phyloP scores from a whole-genome alignment of 2,797 vertebrate species.

The Spondyliosoma cantharus region DNA sequence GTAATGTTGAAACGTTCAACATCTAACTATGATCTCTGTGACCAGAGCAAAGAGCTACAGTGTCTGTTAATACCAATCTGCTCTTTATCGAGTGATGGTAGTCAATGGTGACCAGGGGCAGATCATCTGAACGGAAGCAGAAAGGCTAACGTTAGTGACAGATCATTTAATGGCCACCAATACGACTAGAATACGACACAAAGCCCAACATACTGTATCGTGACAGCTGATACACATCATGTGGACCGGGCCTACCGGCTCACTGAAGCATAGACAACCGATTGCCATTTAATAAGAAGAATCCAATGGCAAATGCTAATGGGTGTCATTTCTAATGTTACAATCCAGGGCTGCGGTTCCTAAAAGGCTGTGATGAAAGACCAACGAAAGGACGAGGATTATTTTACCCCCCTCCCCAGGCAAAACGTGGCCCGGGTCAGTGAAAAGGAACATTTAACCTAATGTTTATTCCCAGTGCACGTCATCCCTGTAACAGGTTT shows the following conservation, averaged over 20 bases:
- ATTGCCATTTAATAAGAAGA: background rate
- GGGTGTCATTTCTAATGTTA: background rate
- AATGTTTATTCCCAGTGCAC: background rate
- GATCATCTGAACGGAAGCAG: background rate
- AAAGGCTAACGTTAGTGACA: accelerated
- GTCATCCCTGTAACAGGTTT: background rate
- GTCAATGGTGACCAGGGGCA: background rate
- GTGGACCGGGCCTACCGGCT: background rate
- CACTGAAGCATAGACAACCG: background rate
- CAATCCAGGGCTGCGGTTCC: background rate
- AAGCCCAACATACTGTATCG: background rate
- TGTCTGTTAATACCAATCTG: background rate
- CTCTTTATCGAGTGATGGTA: too few relatives aligned
- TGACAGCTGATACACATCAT: background rate
- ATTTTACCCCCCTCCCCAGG: background rate
- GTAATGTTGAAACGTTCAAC: background rate
- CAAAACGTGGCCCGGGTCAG: background rate
- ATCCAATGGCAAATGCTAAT: too few relatives aligned
- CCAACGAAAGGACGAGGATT: background rate
- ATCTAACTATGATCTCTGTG: background rate
- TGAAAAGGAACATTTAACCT: background rate
- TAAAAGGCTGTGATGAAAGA: background rate
- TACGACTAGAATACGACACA: too few relatives aligned
- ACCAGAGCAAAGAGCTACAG: background rate
- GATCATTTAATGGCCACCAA: background rate